phyloP scores from a whole-genome alignment of 2,113 vertebrate species.

The Athene noctua region DNA sequence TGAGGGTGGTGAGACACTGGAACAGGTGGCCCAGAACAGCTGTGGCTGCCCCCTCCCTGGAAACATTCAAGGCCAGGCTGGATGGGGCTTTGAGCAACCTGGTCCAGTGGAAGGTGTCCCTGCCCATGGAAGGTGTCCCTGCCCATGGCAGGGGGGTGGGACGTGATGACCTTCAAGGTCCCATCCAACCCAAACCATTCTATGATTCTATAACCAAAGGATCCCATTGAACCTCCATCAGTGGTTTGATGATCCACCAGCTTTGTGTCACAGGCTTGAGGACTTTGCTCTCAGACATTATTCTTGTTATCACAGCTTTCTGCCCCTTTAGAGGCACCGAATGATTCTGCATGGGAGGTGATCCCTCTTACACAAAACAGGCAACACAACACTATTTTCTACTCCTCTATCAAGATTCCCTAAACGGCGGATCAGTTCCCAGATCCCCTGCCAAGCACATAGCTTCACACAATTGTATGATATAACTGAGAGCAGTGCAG shows the following conservation, averaged over 20 bases:
- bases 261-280: not conserved
- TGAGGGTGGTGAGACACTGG: not conserved
- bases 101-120: too few relatives aligned
- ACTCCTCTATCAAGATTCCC: not conserved
- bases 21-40: too few relatives aligned
- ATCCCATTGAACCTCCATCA: not conserved
- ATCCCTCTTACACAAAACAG: not conserved
- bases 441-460: accelerated
- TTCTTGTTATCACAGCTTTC: not conserved
- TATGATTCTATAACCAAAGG: not conserved
- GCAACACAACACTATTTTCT: not conserved
- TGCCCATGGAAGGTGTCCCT: too few relatives aligned
- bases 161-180: not conserved
- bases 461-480: not conserved
- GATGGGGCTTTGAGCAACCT: not conserved
- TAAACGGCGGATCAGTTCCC: not conserved
- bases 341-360: not conserved
- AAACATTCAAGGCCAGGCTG: not conserved
- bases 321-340: not conserved
- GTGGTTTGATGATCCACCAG: not conserved
- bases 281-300: not conserved
- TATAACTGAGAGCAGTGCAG: not conserved
- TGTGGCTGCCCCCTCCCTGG: not conserved
- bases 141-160: not conserved
- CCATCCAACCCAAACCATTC: not conserved